Evolutionary conservation across 2,797 vertebrate species (phyloP), one percentile per base, ranked within the genome.

Genomic region (Tiaroga cobitis): DNA sequence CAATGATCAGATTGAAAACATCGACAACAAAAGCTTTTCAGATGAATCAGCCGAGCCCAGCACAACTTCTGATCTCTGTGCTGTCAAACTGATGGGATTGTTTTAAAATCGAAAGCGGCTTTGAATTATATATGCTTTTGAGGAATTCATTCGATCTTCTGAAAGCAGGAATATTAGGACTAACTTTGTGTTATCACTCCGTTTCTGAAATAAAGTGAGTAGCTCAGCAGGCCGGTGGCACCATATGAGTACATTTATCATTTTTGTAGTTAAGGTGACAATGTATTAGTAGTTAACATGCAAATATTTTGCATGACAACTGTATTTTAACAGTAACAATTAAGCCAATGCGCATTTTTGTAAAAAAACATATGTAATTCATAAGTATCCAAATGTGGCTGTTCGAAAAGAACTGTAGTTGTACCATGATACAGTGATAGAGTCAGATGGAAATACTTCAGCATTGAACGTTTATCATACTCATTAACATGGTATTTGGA

Each of bases 1-100:
- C 39, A 34, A 65, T 54, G 61, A 85, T 72, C 54, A 16, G 51
- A 80, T 18, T 70, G 32, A 37, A 79, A 29, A 34, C 29, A 70
- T 78, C 41, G 49, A 51, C 54, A 80, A 80, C 67, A 83, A 86
- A 86, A 43, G 69, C 79, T 70, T n/a, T 70, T 15, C 13, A 67
- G 32, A 80, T 80, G 61, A 83, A 83, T 83, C 56, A 74, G 65
- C 16, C 10, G n/a, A 70, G 74, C 13, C 37, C 39, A 21, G 74
- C 41, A 65, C 9, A 63, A 67, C 65, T 32, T 24, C 29, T 54
- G 39, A 78, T n/a, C 18, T 67, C 72, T 67, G 37, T 19, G 0
- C 15, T 3, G 3, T 78, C 68, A 34, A 59, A 59, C 46, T 34
- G 29, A 51, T 72, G 43, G 63, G 5, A 70, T 56, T 65, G 61